phyloP scores from a whole-genome alignment of 1,140 invertebrate genomes.

The Anoplolepis gracilipes region DNA sequence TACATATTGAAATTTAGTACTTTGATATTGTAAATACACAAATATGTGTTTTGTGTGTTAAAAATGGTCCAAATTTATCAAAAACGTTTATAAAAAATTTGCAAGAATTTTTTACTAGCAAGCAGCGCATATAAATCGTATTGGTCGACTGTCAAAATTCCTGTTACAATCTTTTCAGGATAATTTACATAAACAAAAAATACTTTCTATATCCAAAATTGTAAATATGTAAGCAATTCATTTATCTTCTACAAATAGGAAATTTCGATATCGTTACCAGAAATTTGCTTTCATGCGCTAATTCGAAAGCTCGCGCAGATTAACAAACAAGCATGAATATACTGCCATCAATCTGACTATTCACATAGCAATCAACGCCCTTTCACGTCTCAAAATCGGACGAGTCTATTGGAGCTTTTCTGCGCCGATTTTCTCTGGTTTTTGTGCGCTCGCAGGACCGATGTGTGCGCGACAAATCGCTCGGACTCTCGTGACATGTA shows the following conservation, averaged over 20 bases:
- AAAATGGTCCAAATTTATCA: no score
- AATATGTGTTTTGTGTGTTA: no score
- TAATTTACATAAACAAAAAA: not conserved
- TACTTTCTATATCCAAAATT: not conserved
- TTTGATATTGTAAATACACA: no score
- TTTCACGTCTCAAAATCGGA: slow-evolving; percentile 40
- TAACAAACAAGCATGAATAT: not conserved
- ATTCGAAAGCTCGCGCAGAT: not conserved
- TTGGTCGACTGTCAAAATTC: not conserved
- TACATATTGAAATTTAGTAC: not conserved
- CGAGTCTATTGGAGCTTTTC: slow-evolving; percentile 33
- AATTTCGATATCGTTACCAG: not conserved
- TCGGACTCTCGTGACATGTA: slow-evolving; percentile 63
- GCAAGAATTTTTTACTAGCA: no score
- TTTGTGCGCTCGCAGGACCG: slow-evolving; percentile 25
- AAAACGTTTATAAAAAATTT: no score
- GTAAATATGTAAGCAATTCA: not conserved
- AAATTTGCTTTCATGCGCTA: not conserved
- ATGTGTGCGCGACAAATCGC: slow-evolving; percentile 59
- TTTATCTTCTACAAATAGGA: not conserved
- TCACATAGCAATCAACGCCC: slow-evolving; percentile 56
- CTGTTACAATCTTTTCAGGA: not conserved
- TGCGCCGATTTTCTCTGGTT: slow-evolving; percentile 54
- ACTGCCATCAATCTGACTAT: slow-evolving; percentile 28
- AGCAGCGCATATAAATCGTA: no score